These are phyloP conservation scores for Drosophila varians DNA, from an alignment of 1,140 invertebrate genomes.

Conservation along the genomic window DNA sequence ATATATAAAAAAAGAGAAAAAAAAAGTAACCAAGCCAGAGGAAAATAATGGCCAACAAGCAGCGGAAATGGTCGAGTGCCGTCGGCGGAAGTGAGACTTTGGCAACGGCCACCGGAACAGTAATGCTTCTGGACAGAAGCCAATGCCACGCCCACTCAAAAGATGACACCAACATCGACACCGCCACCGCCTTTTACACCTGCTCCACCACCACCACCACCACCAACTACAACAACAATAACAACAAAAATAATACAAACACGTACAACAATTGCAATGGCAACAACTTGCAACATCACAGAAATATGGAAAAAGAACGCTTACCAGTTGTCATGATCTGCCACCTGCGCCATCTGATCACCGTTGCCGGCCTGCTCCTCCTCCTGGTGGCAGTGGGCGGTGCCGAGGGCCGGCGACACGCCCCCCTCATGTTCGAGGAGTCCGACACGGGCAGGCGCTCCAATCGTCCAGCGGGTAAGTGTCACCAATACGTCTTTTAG, in stretches of 20 bases:
- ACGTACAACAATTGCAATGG: too few relatives aligned
- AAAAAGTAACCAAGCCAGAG: slow-evolving; percentile 1
- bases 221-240: background rate
- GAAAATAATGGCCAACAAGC: slow-evolving; percentile 60
- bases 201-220: background rate
- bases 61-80: slow-evolving; percentile 36
- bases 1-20: slow-evolving; percentile 1
- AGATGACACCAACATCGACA: background rate
- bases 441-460: slow-evolving; percentile 71
- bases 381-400: slow-evolving; percentile 35
- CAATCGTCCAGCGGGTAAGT: slow-evolving; percentile 82
- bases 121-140: slow-evolving; percentile 44
- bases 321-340: slow-evolving; percentile 3
- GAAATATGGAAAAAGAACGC: background rate
- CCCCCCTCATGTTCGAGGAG: slow-evolving; percentile 78
- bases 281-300: background rate
- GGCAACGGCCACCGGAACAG: slow-evolving; percentile 67
- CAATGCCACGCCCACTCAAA: background rate
- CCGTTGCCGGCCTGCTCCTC: slow-evolving; percentile 59
- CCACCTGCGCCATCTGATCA: slow-evolving; percentile 63
- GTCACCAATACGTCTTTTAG: too few relatives aligned
- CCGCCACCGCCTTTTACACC: background rate
- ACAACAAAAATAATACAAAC: too few relatives aligned
- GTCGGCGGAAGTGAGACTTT: slow-evolving; percentile 17
- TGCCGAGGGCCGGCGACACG: slow-evolving; percentile 70